Base-by-base conservation (phyloP, 2,888 invertebrate species). In the Hirtodrosophila alboralis region DNA sequence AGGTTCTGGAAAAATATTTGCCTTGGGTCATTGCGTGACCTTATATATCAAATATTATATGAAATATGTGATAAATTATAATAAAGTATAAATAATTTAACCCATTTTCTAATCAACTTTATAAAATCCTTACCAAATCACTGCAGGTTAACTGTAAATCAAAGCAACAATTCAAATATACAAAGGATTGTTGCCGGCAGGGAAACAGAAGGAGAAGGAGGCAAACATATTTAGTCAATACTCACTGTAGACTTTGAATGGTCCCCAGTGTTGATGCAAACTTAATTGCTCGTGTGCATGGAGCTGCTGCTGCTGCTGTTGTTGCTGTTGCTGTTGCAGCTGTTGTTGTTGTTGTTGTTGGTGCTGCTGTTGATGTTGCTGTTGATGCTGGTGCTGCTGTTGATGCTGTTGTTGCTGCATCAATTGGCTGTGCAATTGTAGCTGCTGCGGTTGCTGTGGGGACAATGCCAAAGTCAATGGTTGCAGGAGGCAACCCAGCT, bases 181-280 rank as follows among this genome's bases (percentile, higher is more conserved):
- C n/a, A 13, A 21, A 13, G 37, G 30, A 37, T 31, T 41, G 12
- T 26, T 49, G 52, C 27, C 12, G 27, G 14, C 21, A 21, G n/a
- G 16, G 18, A 13, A 18, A 23, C 13, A 4, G n/a, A 13, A n/a
- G 23, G 10, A 14, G 44, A 12, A 33, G 40, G 41, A 10, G 26
- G 48, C 27, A 41, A 56, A 59, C 60, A 70, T 67, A 41, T 60
- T 23, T 34, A 60, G 69, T 65, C 63, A 66, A 71, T 81, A 90
- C 91, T 91, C 84, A 91, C 91, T 91, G 84, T 91, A 91, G 67
- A 90, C 87, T 89, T 91, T 91, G 85, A 90, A 91, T 67, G 90
- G 90, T 61, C 90, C 90, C 87, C 89, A 89, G 61, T 89, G 90
- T 74, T 89, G 88, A 66, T 88, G 78, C 72, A 73, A 73, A 68